Percentiles rank a stretch among this genome's conserved stretches.
These are phyloP conservation scores for Melangyna quadrimaculata DNA, from an alignment of 2,888 invertebrate species.

Conservation along the genomic window DNA sequence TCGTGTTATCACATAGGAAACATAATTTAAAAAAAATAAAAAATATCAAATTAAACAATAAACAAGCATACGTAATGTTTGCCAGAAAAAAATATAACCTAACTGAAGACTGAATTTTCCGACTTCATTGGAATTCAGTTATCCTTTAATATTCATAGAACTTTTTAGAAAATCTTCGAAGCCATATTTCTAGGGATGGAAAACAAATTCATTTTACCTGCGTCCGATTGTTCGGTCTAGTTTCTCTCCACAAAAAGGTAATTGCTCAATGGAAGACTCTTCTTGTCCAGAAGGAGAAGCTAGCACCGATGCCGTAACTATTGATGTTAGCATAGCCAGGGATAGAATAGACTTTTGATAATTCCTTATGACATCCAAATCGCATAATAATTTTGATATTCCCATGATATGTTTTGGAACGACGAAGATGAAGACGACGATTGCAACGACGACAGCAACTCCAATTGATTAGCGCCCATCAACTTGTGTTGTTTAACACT, in stretches of 20 bases:
- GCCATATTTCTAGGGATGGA: too few relatives aligned
- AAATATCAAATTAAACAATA: slow-evolving; percentile 11
- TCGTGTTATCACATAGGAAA: slow-evolving; percentile 31
- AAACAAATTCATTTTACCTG: slow-evolving; percentile 74
- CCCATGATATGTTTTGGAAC: slow-evolving; percentile 59
- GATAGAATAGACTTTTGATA: slow-evolving; percentile 75
- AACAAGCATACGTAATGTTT: slow-evolving; percentile 19
- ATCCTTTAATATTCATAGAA: slow-evolving; percentile 33
- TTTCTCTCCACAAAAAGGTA: slow-evolving; percentile 77
- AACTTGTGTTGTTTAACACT: slow-evolving; percentile 74
- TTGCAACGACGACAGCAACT: slow-evolving; percentile 54
- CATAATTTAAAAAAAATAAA: slow-evolving; percentile 20
- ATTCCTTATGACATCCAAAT: slow-evolving; percentile 73
- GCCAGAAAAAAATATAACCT: slow-evolving; percentile 15
- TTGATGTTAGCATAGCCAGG: slow-evolving; percentile 76
- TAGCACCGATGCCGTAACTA: slow-evolving; percentile 75
- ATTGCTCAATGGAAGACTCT: slow-evolving; percentile 58
- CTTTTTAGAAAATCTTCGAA: slow-evolving; percentile 62
- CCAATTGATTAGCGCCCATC: slow-evolving; percentile 74
- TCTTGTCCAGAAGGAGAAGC: slow-evolving; percentile 63
- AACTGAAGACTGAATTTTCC: neutral
- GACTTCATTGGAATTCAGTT: neutral
- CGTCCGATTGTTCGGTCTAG: slow-evolving; percentile 78
- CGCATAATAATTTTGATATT: slow-evolving; percentile 64
- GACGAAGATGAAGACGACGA: slow-evolving; percentile 46